phyloP scores from a whole-genome alignment of 2,888 invertebrate genomes.

The Caenorhabditis afra region DNA sequence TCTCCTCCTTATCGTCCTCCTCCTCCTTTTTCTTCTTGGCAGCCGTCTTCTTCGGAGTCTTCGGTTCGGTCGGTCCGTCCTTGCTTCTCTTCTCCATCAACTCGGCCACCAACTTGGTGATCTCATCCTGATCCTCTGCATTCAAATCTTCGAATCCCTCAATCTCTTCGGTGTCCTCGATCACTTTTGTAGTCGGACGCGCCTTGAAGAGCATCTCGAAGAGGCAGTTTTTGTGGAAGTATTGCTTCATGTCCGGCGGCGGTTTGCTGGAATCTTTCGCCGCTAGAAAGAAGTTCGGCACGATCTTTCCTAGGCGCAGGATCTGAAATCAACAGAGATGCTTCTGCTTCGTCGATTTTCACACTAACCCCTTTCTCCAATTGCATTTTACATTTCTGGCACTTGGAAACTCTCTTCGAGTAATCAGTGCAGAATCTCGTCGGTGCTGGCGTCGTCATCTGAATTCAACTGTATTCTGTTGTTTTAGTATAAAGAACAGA shows the following conservation, averaged over 20 bases:
- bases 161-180: slow-evolving; percentile 87
- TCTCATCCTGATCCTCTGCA: slow-evolving; percentile 55
- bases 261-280: slow-evolving; percentile 82
- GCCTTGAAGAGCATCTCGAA: slow-evolving; percentile 89
- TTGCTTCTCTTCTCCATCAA: slow-evolving; percentile 55
- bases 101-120: slow-evolving; percentile 67
- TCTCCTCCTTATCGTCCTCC: slow-evolving; percentile 10
- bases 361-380: slow-evolving; percentile 66
- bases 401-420: slow-evolving; percentile 89
- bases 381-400: slow-evolving; percentile 89
- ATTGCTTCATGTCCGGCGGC: slow-evolving; percentile 86
- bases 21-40: slow-evolving; percentile 26
- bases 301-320: slow-evolving; percentile 87
- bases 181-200: slow-evolving; percentile 88
- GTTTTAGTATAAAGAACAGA: neutral
- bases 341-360: neutral
- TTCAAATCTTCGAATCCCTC: slow-evolving; percentile 81
- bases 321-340: slow-evolving; percentile 27
- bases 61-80: slow-evolving; percentile 38
- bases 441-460: slow-evolving; percentile 71
- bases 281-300: slow-evolving; percentile 87
- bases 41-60: slow-evolving; percentile 57
- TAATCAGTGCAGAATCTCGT: slow-evolving; percentile 85
- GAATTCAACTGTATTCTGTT: slow-evolving; percentile 8
- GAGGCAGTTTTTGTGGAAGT: slow-evolving; percentile 84